These are phyloP conservation scores for Hirundo rustica DNA, from an alignment of 2,797 vertebrate species.

Conservation along the genomic window DNA sequence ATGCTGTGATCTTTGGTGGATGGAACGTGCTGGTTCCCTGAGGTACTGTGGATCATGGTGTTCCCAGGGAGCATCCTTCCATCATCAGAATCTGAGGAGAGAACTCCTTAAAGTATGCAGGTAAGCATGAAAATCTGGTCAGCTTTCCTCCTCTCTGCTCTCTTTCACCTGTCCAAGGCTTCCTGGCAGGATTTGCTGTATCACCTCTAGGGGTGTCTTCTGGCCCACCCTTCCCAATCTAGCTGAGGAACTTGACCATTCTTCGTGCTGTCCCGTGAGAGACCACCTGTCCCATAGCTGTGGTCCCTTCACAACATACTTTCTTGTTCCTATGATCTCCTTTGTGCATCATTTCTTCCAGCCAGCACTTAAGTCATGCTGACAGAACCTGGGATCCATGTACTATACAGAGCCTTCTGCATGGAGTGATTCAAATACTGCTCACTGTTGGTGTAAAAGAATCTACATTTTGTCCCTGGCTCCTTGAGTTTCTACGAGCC, in stretches of 20 bases:
- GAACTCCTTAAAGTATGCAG: neutral
- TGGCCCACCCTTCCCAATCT: neutral
- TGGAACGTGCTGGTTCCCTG: neutral
- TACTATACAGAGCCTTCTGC: neutral
- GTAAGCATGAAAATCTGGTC: neutral
- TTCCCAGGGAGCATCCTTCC: slow-evolving; percentile 14
- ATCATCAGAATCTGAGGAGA: slow-evolving; percentile 59
- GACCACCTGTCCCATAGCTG: neutral
- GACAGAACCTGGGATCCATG: neutral
- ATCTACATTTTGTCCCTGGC: neutral
- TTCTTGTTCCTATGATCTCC: neutral
- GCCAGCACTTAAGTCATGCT: neutral
- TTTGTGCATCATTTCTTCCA: neutral
- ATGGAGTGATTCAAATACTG: neutral
- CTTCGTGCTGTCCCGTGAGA: neutral
- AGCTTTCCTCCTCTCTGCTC: neutral
- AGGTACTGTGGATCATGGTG: neutral
- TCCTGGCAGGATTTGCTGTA: neutral
- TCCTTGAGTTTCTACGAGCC: neutral
- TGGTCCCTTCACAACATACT: neutral
- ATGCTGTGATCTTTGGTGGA: neutral
- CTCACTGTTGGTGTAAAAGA: neutral
- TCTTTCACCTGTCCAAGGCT: neutral
- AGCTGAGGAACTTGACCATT: neutral
- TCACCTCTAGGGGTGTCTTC: neutral